Percentiles rank a stretch among this genome's conserved stretches.
Evolutionary conservation across 2,113 vertebrate genomes (phyloP).

Genomic region (Pseudorhombus dupliciocellatus): DNA sequence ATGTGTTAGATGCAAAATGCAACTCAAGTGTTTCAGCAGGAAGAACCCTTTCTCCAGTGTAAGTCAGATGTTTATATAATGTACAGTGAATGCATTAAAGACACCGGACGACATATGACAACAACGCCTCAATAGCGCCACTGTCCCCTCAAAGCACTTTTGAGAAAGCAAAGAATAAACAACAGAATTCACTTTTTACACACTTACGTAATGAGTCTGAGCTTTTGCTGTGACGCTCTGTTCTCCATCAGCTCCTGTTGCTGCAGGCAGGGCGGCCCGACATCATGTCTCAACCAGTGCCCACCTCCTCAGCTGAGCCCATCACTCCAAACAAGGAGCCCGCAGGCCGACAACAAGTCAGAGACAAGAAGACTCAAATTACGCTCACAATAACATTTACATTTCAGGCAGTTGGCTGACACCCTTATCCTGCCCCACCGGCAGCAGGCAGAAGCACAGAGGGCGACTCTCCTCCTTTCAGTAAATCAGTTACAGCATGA

Average conservation of each 20-base stretch:
- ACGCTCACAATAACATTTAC: slow-evolving; percentile 53
- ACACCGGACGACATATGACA: not conserved
- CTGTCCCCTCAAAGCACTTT: not conserved
- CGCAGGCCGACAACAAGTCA: slow-evolving; percentile 28
- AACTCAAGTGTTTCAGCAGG: no score
- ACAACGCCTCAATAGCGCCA: not conserved
- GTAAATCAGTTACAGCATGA: slow-evolving; percentile 4
- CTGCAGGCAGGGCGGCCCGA: slow-evolving; percentile 6
- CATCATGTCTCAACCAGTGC: slow-evolving; percentile 25
- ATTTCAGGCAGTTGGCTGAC: slow-evolving; percentile 34
- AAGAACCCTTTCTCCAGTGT: no score
- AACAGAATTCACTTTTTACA: not conserved
- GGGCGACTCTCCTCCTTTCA: not conserved
- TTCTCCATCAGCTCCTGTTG: slow-evolving; percentile 22
- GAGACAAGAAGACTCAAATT: slow-evolving; percentile 34
- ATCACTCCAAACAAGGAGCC: slow-evolving; percentile 59
- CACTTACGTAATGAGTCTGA: not conserved
- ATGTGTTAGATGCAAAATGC: no score
- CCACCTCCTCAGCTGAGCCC: slow-evolving; percentile 36
- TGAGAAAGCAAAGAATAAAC: not conserved
- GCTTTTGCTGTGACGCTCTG: slow-evolving; percentile 1
- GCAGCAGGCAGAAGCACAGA: slow-evolving; percentile 11
- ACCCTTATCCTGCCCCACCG: slow-evolving; percentile 1
- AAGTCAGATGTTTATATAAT: not conserved
- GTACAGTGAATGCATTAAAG: not conserved